Percentiles rank a stretch among this genome's conserved stretches.
Conservation (phyloP, 2,888 invertebrate species). For the Phyto melanocephala region DNA sequence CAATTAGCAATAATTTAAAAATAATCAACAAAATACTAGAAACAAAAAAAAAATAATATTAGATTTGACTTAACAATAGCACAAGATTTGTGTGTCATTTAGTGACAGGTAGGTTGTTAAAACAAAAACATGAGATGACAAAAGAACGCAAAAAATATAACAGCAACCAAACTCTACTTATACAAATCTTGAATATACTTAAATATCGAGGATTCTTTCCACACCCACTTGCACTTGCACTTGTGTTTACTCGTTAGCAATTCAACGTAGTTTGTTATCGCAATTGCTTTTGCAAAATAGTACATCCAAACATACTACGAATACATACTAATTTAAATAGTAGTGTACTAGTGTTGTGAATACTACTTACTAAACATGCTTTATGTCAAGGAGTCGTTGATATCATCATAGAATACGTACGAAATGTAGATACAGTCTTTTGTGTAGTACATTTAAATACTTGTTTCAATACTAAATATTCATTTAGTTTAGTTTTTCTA, state of each 20-base stretch:
- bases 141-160: not conserved
- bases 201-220: slow-evolving; percentile 1
- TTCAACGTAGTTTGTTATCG: slow-evolving; percentile 1
- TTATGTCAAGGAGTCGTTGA: slow-evolving; percentile 48
- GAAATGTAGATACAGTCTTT: not conserved
- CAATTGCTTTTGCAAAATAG: not conserved
- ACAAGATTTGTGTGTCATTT: slow-evolving; percentile 45
- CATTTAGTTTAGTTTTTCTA: not conserved
- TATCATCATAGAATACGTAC: slow-evolving; percentile 2
- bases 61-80: not conserved
- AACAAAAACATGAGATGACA: slow-evolving; percentile 3
- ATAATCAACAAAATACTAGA: not conserved
- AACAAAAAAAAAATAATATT: not conserved
- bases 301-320: slow-evolving; percentile 23
- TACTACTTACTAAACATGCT: not conserved
- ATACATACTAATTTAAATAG: slow-evolving; percentile 36
- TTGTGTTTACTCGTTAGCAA: not conserved
- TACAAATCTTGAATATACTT: not conserved
- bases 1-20: slow-evolving; percentile 59
- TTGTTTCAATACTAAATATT: slow-evolving; percentile 3
- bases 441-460: slow-evolving; percentile 7
- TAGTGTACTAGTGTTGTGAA: not conserved
- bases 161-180: not conserved
- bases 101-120: slow-evolving; percentile 19
- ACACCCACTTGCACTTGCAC: slow-evolving; percentile 6